These are phyloP conservation scores for Cyclura pinguis DNA, from an alignment of 2,797 vertebrate species.

Conservation along the genomic window DNA sequence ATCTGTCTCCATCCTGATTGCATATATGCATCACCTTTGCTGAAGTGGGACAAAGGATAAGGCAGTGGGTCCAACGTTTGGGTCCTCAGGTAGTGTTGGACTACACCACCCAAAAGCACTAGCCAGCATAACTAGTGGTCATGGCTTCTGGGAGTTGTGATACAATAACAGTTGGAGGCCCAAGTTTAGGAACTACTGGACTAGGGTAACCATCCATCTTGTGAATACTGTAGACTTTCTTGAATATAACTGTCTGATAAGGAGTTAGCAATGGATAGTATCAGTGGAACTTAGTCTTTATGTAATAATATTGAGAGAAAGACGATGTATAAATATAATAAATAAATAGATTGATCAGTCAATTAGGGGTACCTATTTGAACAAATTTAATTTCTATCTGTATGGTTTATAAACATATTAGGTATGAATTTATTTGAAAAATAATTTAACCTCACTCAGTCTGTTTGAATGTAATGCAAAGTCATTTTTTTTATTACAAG, in stretches of 20 bases:
- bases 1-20: not conserved
- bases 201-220: not conserved
- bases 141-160: not conserved
- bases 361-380: not conserved
- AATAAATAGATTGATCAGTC: no score
- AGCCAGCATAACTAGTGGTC: not conserved
- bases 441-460: not conserved
- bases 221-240: not conserved
- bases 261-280: not conserved
- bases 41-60: not conserved
- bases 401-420: not conserved
- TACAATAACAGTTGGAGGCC: not conserved
- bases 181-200: not conserved
- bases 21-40: not conserved
- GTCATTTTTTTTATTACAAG: not conserved
- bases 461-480: not conserved
- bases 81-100: not conserved
- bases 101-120: not conserved
- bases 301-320: not conserved
- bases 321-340: no score
- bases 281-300: not conserved
- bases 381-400: not conserved
- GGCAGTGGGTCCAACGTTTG: not conserved
- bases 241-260: not conserved
- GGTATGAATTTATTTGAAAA: conserved; percentile 5